Base-by-base conservation (phyloP, 2,888 invertebrate species). In the Dicyrtomina minuta region DNA sequence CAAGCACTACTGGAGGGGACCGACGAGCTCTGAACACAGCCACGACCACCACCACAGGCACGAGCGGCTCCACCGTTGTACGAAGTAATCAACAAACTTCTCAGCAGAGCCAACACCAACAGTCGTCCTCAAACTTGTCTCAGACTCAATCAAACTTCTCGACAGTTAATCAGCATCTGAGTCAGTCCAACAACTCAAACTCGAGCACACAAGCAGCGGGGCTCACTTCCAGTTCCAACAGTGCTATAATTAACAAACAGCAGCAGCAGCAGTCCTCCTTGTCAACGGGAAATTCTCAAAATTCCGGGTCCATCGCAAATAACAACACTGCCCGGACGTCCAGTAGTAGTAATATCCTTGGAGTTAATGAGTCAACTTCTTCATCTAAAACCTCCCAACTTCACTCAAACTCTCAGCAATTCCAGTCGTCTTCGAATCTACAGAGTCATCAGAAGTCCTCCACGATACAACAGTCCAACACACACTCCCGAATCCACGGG, bases 401-500 rank as follows among this genome's bases (percentile, higher is more conserved):
- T 22, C 55, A n/a, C 33, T 33, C 33, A 8, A 33, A 3, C 33
- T 33, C 33, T 8, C 43, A 22, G 12, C 20, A 33, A 59, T n/a
- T n/a, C 66, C 69, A n/a, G 41, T 8, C 3, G 8, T 33, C 33
- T n/a, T 70, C 69, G 39, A 41, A 60, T 17, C 60, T 41, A 60
- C n/a, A 26, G 12, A 46, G 46, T 17, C n/a, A 46, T 46, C 13
- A 5, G 33, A 3, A 46, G 46, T 46, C 46, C 27, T 13, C 33
- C 15, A 12, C n/a, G n/a, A n/a, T n/a, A n/a, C n/a, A n/a, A n/a
- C n/a, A n/a, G 4, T 67, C 71, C 2, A 33, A 33, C 33, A 70
- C 68, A 22, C 72, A 74, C 51, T 60, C 67, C 5, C 64, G 72
- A n/a, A 65, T 65, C 20, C 56, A 68, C 15, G 62, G 69, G 17